Conservation (phyloP, 2,888 invertebrate species). For the Drosophila ezoana region DNA sequence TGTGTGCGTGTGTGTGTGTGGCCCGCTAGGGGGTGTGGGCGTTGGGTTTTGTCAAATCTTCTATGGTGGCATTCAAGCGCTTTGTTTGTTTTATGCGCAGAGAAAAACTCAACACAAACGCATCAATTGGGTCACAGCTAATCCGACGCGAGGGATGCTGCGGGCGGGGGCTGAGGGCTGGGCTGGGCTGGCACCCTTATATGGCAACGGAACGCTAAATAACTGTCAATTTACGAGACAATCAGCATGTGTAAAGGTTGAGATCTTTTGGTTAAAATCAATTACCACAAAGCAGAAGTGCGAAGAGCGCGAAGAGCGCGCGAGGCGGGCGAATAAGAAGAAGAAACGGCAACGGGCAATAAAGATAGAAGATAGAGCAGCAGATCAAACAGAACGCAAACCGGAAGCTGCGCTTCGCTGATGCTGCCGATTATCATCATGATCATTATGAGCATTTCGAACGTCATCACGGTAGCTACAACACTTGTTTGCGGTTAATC, state of each 20-base stretch:
- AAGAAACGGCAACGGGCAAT: constrained; percentile 32
- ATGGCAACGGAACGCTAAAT: constrained; percentile 53
- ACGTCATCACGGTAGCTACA: constrained; percentile 58
- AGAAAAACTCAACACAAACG: constrained; percentile 45
- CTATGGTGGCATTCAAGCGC: constrained; percentile 30
- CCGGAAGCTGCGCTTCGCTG: constrained; percentile 69
- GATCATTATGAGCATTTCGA: constrained; percentile 17
- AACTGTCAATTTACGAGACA: constrained; percentile 69
- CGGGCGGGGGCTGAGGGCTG: not conserved
- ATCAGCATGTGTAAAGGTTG: constrained; percentile 61
- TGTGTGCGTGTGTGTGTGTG: constrained; percentile 11
- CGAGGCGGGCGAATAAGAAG: constrained; percentile 19
- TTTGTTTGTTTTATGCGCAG: constrained; percentile 57
- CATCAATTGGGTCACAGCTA: constrained; percentile 68
- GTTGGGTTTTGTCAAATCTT: constrained; percentile 48
- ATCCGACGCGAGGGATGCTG: constrained; percentile 25
- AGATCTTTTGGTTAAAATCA: constrained; percentile 73
- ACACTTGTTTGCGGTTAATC: constrained; percentile 71
- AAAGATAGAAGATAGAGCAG: constrained; percentile 36
- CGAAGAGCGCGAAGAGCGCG: constrained; percentile 13
- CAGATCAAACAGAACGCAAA: constrained; percentile 54
- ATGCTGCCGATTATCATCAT: constrained; percentile 33
- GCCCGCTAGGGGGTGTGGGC: constrained; percentile 34
- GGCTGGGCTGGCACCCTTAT: constrained; percentile 39
- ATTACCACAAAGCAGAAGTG: constrained; percentile 65